phyloP scores from a whole-genome alignment of 1,140 invertebrate species.

The Drosophila littoralis region DNA sequence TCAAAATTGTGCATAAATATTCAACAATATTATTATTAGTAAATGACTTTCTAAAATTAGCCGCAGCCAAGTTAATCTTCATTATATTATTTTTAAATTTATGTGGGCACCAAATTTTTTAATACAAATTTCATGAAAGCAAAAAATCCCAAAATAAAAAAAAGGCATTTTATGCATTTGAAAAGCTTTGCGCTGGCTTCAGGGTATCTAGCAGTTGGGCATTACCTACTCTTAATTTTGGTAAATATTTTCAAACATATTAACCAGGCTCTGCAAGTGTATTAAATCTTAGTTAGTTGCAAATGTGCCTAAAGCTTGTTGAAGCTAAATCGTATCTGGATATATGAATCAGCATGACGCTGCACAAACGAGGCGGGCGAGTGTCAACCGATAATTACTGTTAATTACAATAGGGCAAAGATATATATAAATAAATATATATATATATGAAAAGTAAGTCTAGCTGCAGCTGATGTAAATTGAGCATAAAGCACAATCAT shows the following conservation, averaged over 20 bases:
- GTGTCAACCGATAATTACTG: neutral
- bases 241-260: too few relatives aligned
- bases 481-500: too few relatives aligned
- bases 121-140: neutral
- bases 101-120: neutral
- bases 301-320: neutral
- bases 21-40: neutral
- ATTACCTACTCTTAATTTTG: too few relatives aligned
- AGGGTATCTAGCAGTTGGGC: too few relatives aligned
- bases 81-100: slow-evolving; percentile 9
- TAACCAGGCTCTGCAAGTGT: too few relatives aligned
- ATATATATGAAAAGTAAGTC: neutral
- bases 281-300: too few relatives aligned
- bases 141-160: neutral
- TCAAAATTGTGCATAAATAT: too few relatives aligned
- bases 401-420: neutral
- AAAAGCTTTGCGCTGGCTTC: neutral
- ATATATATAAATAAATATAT: neutral
- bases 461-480: neutral
- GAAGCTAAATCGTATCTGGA: neutral
- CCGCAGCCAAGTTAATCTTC: too few relatives aligned
- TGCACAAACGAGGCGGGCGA: neutral
- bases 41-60: slow-evolving; percentile 6
- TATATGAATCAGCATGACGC: slow-evolving; percentile 13
- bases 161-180: neutral